Conservation (phyloP, 2,888 invertebrate genomes). For the Myathropa florea region DNA sequence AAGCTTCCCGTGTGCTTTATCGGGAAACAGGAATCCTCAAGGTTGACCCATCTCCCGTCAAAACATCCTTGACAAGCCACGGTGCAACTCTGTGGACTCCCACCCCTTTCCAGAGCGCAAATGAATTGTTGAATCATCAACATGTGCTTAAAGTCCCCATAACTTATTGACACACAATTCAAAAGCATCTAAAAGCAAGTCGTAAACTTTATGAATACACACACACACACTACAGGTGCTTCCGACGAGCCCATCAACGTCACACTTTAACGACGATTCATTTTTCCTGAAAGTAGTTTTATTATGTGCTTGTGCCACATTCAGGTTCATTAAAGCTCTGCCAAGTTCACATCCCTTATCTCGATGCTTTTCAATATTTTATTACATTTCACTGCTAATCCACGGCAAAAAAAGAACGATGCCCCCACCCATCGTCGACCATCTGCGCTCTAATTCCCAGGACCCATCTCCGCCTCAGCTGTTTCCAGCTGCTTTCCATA, state of each 20-base stretch:
- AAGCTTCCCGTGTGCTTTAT: too few species aligned
- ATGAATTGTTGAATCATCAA: not conserved
- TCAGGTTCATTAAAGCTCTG: not conserved
- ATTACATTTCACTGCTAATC: not conserved
- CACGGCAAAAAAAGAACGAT: not conserved
- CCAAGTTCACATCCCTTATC: not conserved
- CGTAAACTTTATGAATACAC: not conserved
- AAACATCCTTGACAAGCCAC: too few species aligned
- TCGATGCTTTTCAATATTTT: not conserved
- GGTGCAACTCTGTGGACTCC: too few species aligned
- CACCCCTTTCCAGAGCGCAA: not conserved
- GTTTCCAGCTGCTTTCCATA: not conserved
- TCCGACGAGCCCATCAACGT: not conserved
- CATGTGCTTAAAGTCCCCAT: too few species aligned
- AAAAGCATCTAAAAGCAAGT: too few species aligned
- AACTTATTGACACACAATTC: not conserved
- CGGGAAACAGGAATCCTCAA: too few species aligned
- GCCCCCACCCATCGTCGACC: not conserved
- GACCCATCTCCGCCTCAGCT: not conserved
- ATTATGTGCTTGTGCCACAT: not conserved
- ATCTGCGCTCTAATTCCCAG: not conserved
- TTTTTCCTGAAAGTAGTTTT: not conserved
- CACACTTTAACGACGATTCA: not conserved
- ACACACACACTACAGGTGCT: not conserved
- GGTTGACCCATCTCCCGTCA: too few species aligned